phyloP scores from a whole-genome alignment of 2,888 invertebrate species.

The Spilarctia lutea region DNA sequence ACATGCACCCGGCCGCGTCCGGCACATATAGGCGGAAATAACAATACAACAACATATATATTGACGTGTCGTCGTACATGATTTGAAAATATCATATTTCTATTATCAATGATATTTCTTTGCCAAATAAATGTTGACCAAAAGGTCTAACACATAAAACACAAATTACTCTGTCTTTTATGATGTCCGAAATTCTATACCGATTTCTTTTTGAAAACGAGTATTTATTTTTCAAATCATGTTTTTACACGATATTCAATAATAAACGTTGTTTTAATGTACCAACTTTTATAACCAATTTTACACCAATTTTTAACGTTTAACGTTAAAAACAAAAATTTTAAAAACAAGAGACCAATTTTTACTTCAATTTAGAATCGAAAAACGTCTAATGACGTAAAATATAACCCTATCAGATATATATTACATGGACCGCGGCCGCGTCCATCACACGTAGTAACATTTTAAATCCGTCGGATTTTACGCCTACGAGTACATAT shows the following conservation, averaged over 20 bases:
- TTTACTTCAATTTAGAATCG: conserved; percentile 36
- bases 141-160: not conserved
- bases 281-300: conserved; percentile 27
- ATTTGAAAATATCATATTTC: conserved; percentile 9
- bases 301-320: conserved; percentile 19
- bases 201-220: not conserved
- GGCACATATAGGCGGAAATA: conserved; percentile 61
- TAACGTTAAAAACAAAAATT: conserved; percentile 17
- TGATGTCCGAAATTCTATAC: not conserved
- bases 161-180: not conserved
- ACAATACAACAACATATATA: conserved; percentile 45
- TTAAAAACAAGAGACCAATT: conserved; percentile 17
- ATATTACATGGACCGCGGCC: conserved; percentile 46
- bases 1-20: conserved; percentile 63
- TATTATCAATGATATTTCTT: not conserved
- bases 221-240: conserved; percentile 6
- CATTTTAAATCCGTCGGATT: conserved; percentile 64
- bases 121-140: not conserved
- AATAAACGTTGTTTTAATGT: conserved; percentile 18
- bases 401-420: conserved; percentile 51
- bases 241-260: conserved; percentile 10
- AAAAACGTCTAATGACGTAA: conserved; percentile 24
- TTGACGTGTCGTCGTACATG: conserved; percentile 34
- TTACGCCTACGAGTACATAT: conserved; percentile 75
- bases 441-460: conserved; percentile 50